Evolutionary conservation across 2,113 vertebrate species (phyloP), one percentile per base, ranked within the genome.

Genomic region (Cyprinodon tularosa): DNA sequence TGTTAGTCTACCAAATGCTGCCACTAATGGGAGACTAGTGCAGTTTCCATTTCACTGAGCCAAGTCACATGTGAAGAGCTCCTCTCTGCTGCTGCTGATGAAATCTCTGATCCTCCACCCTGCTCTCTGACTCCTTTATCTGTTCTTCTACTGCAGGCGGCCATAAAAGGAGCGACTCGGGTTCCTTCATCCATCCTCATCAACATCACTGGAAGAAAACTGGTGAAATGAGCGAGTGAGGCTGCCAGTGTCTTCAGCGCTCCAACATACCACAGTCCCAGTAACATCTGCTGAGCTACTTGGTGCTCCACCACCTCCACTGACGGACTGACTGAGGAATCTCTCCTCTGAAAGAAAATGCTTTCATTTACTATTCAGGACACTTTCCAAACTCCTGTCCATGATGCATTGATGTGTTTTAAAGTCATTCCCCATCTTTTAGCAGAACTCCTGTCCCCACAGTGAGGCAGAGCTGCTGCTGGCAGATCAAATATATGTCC

Each of bases 281-380:
- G 88, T 82, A 83, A 94, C 94, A 94, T 94, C 92, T 95, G 94
- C 84, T 93, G 88, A 90, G 87, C 70, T 87, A 91, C 84, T 93
- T 89, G 89, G 15, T 81, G 88, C 83, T 84, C 78, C 84, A 74
- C 86, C 83, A 81, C 79, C 86, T 86, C 83, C 9, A 74, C 87
- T 90, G 90, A 88, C 89, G 90, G 85, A 88, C 79, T 86, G 78
- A 90, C 89, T 88, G 82, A 91, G 92, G 92, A 93, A 93, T 94
- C 91, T 88, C 75, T 90, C 50, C 74, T 81, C 71, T 70, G 61
- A 66, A 88, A 88, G 89, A 62, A 78, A 87, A 86, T 45, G 81
- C 83, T 57, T 57, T n/a, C 29, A 29, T 29, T 29, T 29, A 29
- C 89, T 91, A 72, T 90, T 89, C 68, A 48, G 83, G 84, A 88